Percentiles rank a stretch among this genome's conserved stretches.
Conservation (phyloP, 2,113 vertebrate genomes). For the Hyaena hyaena region DNA sequence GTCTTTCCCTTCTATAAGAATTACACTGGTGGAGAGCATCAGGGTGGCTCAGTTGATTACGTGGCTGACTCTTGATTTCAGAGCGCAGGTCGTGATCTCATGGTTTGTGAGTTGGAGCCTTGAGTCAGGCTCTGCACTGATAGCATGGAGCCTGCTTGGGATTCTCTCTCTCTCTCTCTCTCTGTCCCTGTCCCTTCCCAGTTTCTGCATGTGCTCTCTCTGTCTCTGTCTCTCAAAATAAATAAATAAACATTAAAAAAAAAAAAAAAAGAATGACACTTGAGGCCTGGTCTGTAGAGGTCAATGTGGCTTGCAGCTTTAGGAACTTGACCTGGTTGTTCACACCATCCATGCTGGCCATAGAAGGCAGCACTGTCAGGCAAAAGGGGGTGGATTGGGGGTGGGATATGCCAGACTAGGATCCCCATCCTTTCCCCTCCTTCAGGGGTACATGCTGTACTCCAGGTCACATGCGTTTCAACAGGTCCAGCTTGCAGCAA, state of each 20-base stretch:
- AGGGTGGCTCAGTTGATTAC: too few relatives aligned
- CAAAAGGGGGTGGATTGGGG: neutral
- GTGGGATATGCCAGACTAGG: neutral
- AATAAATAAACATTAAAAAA: too few relatives aligned
- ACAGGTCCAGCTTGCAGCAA: neutral
- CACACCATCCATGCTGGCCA: neutral
- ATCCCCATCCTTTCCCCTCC: neutral
- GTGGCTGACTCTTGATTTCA: too few relatives aligned
- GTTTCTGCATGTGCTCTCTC: too few relatives aligned
- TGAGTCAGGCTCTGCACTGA: too few relatives aligned
- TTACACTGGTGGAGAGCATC: neutral
- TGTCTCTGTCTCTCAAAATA: too few relatives aligned
- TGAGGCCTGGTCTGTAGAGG: neutral
- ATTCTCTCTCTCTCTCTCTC: too few relatives aligned
- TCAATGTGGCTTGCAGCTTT: neutral
- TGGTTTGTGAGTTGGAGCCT: too few relatives aligned
- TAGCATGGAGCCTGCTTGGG: too few relatives aligned
- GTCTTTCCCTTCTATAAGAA: neutral
- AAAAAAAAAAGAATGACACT: too few relatives aligned
- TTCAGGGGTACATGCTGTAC: neutral
- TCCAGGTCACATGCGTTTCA: neutral
- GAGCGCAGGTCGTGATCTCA: too few relatives aligned
- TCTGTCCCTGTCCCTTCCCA: too few relatives aligned
- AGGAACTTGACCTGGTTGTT: neutral
- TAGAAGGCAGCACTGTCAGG: neutral